Base-by-base conservation (phyloP, 2,888 invertebrate species). In the Himalopsyche anomala region DNA sequence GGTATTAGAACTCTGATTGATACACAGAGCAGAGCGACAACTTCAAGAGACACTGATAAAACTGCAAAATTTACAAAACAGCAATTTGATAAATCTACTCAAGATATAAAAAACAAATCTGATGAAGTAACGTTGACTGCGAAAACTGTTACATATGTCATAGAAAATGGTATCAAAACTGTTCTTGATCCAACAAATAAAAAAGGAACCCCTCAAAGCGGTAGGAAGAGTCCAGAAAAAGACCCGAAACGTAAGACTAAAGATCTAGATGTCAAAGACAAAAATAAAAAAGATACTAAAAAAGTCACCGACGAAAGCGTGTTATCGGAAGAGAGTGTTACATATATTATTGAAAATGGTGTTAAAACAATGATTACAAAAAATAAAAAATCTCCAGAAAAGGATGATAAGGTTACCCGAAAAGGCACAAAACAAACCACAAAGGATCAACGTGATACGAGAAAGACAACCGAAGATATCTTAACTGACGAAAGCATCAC, bases 151-250 rank as follows among this genome's bases (percentile, higher is more conserved):
- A 86, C 80, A 28, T 88, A 88, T 80, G 87, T 88, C 19, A 86
- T 84, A 4, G 88, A 88, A 84, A 88, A 87, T 81, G 88, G 87
- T n/a, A 85, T 88, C 8, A 87, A 84, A 81, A 88, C 85, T 11
- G 81, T 81, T 54, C 69, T 86, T 9, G 56, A 81, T 5, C 89
- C 89, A 83, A 89, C 89, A 2, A 90, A 89, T 5, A 89, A 89
- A 81, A 89, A 87, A n/a, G 85, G 85, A 8, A 83, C 55, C 5
- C 19, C 74, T 8, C 74, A 74, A 74, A 28, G 28, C 28, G 74
- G 36, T 6, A 74, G 74, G 36, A 74, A 36, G 15, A 74, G 36
- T 38, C 74, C 74, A 12, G 74, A 74, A 74, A 74, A 74, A 38
- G 74, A 74, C 36, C 74, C 74, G 15, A 74, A 74, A 36, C 74